Percentiles rank a stretch among this genome's conserved stretches.
phyloP scores from a whole-genome alignment of 2,888 invertebrate genomes.

The Muscina levida region DNA sequence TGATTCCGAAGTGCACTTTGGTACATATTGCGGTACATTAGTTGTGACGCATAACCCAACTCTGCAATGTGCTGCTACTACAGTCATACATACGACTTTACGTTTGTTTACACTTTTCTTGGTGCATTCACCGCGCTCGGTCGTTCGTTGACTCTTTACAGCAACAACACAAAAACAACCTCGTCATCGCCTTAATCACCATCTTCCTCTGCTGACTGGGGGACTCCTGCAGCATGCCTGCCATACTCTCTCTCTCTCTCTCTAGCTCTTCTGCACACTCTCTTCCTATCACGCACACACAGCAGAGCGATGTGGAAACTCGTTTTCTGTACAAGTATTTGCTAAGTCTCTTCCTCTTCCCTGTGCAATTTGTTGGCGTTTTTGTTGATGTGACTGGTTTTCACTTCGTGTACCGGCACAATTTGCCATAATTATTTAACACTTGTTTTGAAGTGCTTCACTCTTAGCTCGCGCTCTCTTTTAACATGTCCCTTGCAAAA shows the following conservation, averaged over 20 bases:
- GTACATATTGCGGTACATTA: too few species aligned
- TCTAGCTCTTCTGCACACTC: too few species aligned
- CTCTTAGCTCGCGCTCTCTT: background rate
- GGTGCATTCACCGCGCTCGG: constrained; percentile 64
- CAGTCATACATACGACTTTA: background rate
- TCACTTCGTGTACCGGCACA: constrained; percentile 43
- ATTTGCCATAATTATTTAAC: constrained; percentile 39
- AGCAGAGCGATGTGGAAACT: constrained; percentile 34
- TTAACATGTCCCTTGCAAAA: background rate
- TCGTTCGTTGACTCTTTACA: constrained; percentile 63
- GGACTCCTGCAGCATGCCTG: constrained; percentile 56
- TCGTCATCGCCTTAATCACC: constrained; percentile 24
- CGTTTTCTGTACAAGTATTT: constrained; percentile 51
- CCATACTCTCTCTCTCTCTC: constrained; percentile 13
- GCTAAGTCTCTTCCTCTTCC: constrained; percentile 64
- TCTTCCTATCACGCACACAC: constrained; percentile 9
- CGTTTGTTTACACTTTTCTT: constrained; percentile 49
- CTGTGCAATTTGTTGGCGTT: constrained; percentile 39
- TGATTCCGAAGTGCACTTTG: too few species aligned
- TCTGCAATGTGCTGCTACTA: constrained; percentile 14
- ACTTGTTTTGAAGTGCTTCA: constrained; percentile 48
- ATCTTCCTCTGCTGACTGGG: constrained; percentile 39
- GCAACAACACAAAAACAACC: background rate
- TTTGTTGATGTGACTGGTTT: constrained; percentile 9
- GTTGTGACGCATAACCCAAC: too few species aligned